A percentile compares a stretch with the other conserved stretches of the same genome.
phyloP scores from a whole-genome alignment of 2,113 vertebrate species.

The Hippocampus barbouri region DNA sequence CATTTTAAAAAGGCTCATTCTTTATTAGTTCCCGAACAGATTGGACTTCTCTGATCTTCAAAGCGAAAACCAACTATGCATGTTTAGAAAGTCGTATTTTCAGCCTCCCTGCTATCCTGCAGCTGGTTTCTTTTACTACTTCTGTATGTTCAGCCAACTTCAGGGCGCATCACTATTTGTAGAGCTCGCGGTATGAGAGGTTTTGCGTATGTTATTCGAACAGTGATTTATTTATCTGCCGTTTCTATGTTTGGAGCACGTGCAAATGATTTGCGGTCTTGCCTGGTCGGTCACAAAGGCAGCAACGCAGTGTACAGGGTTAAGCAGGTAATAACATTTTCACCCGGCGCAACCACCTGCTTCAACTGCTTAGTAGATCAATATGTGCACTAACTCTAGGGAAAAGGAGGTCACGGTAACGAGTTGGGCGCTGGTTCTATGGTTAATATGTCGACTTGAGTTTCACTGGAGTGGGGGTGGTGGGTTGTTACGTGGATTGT shows the following conservation, averaged over 20 bases:
- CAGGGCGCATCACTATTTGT: slow-evolving; percentile 6
- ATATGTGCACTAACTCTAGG: slow-evolving; percentile 43
- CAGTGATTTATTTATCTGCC: slow-evolving; percentile 6
- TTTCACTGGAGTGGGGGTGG: slow-evolving; percentile 3
- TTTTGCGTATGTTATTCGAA: slow-evolving; percentile 23
- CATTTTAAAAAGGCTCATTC: slow-evolving; percentile 22
- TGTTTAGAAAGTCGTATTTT: slow-evolving; percentile 27
- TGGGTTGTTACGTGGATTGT: slow-evolving; percentile 13
- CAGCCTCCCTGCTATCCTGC: slow-evolving; percentile 34
- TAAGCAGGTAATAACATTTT: slow-evolving; percentile 47
- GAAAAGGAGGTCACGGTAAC: slow-evolving; percentile 54
- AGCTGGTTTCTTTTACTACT: slow-evolving; percentile 54
- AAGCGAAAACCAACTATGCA: slow-evolving; percentile 38
- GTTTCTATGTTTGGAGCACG: slow-evolving; percentile 18
- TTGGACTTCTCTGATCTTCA: slow-evolving; percentile 37
- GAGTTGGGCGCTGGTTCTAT: slow-evolving; percentile 16
- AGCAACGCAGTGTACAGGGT: slow-evolving; percentile 24
- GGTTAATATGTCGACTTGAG: slow-evolving; percentile 31
- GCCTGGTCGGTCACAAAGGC: slow-evolving; percentile 15
- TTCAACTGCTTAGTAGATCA: slow-evolving; percentile 43
- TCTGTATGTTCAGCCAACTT: slow-evolving; percentile 27
- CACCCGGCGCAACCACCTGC: slow-evolving; percentile 26
- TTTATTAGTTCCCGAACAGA: slow-evolving; percentile 49
- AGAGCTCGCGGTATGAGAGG: slow-evolving; percentile 8
- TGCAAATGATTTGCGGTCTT: slow-evolving; percentile 31